Base-by-base conservation (phyloP, 2,113 vertebrate genomes). In the Ibidorhyncha struthersii region DNA sequence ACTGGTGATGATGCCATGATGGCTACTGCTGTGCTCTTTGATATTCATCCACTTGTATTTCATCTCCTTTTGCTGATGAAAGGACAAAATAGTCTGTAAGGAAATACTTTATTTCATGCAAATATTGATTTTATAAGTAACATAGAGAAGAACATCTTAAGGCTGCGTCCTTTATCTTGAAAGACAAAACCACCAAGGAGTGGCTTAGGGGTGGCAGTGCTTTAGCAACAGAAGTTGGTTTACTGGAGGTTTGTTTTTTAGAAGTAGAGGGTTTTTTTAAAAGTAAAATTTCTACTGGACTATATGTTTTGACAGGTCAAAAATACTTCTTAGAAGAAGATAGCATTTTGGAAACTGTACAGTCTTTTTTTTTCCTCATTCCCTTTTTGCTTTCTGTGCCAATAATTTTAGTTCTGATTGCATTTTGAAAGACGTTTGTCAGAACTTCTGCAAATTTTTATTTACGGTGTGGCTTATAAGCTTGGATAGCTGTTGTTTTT, bases 301-400 rank as follows among this genome's bases (percentile, higher is more conserved):
- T 96, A 12, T 87, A 49, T 36, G 18, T 89, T 88, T 98, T 97
- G 96, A 73, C 89, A 90, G 81, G 94, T 96, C 77, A 96, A 93
- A 97, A 97, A 92, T 94, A 94, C 36, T 96, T 92, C 82, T 96
- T 94, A 86, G 73, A 96, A 74, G 93, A 93, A 95, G n/a, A 63
- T 76, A 93, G 47, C 58, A 85, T 98, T 96, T 97, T 95, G 94
- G 89, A 92, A 97, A 93, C 58, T 90, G 94, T 96, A 87, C 85
- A 86, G 91, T 85, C 69, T 93, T 87, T 94, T 96, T 40, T 95
- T 90, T 40, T 22, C 93, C 55, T 96, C 81, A 89, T 97, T 96
- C 67, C 80, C 63, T 91, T 89, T 96, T 89, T 97, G 82, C 94
- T 95, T 97, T 97, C 76, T 97, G 98, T 98, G 98, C 97, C 97